Conservation (phyloP, 2,888 invertebrate species). For the Phortica magna region DNA sequence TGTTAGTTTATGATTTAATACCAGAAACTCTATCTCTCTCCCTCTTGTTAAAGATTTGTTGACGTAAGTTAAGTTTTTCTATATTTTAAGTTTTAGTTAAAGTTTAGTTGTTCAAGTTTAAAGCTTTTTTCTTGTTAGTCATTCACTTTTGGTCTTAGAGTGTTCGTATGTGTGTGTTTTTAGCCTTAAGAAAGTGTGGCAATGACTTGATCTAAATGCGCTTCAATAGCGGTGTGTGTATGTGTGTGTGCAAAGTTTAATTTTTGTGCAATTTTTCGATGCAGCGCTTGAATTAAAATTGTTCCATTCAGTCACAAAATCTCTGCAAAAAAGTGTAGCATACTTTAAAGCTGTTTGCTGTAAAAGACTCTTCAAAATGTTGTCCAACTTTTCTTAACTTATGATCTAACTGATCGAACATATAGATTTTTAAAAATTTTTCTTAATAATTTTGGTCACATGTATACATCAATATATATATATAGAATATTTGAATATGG, state of each 20-base stretch:
- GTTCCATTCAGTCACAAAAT: no score
- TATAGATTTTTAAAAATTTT: no score
- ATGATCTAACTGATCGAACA: no score
- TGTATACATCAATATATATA: no score
- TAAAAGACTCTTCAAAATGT: no score
- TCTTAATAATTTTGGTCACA: no score
- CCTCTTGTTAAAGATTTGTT: background rate
- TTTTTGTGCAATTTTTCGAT: background rate
- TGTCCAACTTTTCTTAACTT: no score
- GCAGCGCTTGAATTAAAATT: no score
- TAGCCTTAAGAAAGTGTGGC: background rate
- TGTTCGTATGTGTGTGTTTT: background rate
- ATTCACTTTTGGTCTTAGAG: background rate
- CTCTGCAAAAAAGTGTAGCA: no score
- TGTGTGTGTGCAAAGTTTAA: background rate
- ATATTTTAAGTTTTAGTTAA: background rate
- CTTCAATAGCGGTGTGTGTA: background rate
- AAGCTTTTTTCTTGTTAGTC: constrained; percentile 2
- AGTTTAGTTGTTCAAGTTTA: constrained; percentile 10
- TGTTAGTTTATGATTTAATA: background rate
- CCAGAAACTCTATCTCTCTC: background rate
- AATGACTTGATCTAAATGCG: background rate
- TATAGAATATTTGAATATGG: no score
- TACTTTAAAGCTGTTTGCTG: no score
- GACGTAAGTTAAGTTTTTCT: constrained; percentile 8